These are phyloP conservation scores for Macaca fascicularis DNA, from an alignment of 2,113 vertebrate genomes.

Conservation along the genomic window DNA sequence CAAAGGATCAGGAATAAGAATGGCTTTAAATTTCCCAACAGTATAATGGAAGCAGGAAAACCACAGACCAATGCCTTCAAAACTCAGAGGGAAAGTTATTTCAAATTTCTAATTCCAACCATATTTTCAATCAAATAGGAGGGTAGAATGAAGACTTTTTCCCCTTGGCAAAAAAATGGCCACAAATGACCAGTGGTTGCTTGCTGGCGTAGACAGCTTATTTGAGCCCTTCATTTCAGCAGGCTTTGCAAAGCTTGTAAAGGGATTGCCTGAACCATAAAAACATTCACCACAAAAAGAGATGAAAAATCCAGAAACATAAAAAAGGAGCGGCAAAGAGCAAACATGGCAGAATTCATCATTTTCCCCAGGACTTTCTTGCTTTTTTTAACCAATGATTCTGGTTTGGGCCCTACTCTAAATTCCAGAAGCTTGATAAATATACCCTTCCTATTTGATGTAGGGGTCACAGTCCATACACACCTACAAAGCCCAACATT, in stretches of 20 bases:
- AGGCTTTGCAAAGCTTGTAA: background rate
- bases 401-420: background rate
- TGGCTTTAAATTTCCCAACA: background rate
- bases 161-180: background rate
- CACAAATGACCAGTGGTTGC: background rate
- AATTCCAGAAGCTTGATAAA: background rate
- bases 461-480: background rate
- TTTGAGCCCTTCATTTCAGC: background rate
- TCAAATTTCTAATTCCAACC: background rate
- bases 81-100: background rate
- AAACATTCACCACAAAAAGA: background rate
- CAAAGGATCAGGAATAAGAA: background rate
- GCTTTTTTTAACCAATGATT: background rate
- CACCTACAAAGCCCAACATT: background rate
- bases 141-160: background rate
- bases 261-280: background rate
- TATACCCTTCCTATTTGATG: background rate
- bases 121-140: background rate
- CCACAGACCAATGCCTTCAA: background rate
- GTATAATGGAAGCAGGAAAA: background rate
- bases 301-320: background rate
- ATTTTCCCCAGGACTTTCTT: background rate
- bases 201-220: background rate
- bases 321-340: background rate
- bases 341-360: background rate